Evolutionary conservation across 1,140 invertebrate genomes (phyloP).

Genomic region (Bursaphelenchus mucronatus): DNA sequence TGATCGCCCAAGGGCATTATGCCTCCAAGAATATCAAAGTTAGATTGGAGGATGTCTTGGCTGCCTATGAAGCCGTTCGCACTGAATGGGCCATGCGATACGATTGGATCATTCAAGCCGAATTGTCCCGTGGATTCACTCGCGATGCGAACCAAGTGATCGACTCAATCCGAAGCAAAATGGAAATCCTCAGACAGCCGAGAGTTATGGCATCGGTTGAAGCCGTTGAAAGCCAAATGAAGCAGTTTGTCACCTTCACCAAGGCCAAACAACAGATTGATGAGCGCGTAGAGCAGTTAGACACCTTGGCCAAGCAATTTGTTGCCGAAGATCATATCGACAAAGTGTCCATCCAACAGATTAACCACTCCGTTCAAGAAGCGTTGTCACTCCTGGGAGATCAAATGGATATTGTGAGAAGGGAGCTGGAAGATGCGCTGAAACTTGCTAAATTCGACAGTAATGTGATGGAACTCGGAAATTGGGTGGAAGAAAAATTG

Average conservation of each 20-base stretch:
- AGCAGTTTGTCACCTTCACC: constrained; percentile 71
- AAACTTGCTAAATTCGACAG: constrained; percentile 82
- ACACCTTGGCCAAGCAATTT: constrained; percentile 51
- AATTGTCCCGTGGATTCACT: constrained; percentile 88
- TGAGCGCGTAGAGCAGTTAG: constrained; percentile 64
- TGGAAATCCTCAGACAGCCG: not conserved
- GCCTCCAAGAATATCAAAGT: constrained; percentile 70
- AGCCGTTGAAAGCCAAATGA: constrained; percentile 63
- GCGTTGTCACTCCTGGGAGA: constrained; percentile 67
- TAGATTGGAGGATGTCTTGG: constrained; percentile 72
- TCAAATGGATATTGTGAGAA: constrained; percentile 68
- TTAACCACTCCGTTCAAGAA: constrained; percentile 31
- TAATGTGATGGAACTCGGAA: constrained; percentile 69
- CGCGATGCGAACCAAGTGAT: constrained; percentile 89
- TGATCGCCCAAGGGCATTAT: constrained; percentile 79
- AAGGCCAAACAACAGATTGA: constrained; percentile 66
- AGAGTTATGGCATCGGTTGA: constrained; percentile 4
- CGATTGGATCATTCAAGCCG: constrained; percentile 71
- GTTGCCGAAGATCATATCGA: constrained; percentile 62
- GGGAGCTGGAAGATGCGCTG: constrained; percentile 73
- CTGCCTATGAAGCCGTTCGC: constrained; percentile 74
- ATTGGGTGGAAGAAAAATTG: constrained; percentile 88
- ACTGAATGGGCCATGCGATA: constrained; percentile 82
- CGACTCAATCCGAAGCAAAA: constrained; percentile 76
- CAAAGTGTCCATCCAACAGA: constrained; percentile 62